phyloP scores from a whole-genome alignment of 2,888 invertebrate species.

The Ernsta delagoae region DNA sequence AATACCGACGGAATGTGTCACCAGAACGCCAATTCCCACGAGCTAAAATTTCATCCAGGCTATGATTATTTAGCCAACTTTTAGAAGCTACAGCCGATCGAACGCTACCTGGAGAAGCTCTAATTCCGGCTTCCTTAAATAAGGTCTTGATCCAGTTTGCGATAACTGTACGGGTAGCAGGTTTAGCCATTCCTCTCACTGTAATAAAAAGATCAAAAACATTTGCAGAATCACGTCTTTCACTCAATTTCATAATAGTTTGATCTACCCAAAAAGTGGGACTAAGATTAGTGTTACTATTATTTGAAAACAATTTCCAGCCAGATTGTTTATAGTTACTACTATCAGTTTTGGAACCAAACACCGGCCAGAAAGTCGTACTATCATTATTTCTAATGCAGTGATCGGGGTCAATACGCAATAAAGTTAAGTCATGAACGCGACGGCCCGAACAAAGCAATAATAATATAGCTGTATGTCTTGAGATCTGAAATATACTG shows the following conservation, averaged over 20 bases:
- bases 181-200: background rate
- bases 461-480: constrained; percentile 1
- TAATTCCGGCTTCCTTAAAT: background rate
- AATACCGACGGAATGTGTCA: background rate
- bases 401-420: background rate
- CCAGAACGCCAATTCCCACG: background rate
- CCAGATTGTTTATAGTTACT: background rate
- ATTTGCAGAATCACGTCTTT: constrained; percentile 1
- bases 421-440: background rate
- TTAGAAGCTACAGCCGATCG: too few species aligned
- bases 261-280: background rate
- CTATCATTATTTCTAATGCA: background rate
- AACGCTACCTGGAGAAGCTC: background rate
- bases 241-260: background rate
- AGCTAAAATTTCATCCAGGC: background rate
- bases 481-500: background rate
- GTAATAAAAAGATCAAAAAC: background rate
- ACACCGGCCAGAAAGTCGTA: background rate
- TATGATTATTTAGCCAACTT: background rate
- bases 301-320: background rate
- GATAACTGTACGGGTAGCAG: background rate
- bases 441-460: constrained; percentile 1
- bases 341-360: constrained; percentile 1
- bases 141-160: background rate
- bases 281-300: background rate